phyloP scores from a whole-genome alignment of 1,140 invertebrate genomes.

The Drosophila persimilis region DNA sequence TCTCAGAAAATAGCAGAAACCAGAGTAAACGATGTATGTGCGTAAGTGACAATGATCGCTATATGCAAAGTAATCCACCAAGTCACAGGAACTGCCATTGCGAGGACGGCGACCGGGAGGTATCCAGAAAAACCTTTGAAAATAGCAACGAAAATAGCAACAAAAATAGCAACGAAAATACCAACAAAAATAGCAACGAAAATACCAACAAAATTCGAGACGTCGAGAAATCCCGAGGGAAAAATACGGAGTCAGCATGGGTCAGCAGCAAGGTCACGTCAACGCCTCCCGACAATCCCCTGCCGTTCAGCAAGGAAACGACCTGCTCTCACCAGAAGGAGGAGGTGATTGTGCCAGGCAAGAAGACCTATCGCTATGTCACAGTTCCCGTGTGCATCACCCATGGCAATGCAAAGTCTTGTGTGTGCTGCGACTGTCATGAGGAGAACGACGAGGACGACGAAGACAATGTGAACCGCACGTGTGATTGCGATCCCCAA shows the following conservation, averaged over 20 bases:
- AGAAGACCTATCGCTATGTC: conserved; percentile 11
- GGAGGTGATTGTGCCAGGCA: too few species aligned
- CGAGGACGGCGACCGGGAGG: not conserved
- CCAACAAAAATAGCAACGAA: not conserved
- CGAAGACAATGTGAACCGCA: too few species aligned
- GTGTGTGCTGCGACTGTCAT: conserved; percentile 4
- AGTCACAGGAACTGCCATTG: not conserved
- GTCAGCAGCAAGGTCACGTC: too few species aligned
- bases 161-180: not conserved
- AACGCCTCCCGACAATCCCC: too few species aligned
- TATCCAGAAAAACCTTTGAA: not conserved
- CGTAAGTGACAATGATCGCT: not conserved
- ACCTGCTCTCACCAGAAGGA: too few species aligned
- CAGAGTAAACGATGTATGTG: not conserved
- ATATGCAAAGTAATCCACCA: conserved; percentile 4
- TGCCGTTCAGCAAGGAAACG: too few species aligned
- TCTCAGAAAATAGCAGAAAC: too few species aligned
- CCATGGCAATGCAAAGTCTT: not conserved
- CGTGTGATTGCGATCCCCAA: conserved; percentile 1
- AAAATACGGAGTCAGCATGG: too few species aligned
- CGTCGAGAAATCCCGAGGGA: too few species aligned
- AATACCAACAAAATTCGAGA: too few species aligned
- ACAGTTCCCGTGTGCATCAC: conserved; percentile 22
- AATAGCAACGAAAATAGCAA: too few species aligned
- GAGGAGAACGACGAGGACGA: too few species aligned